A percentile compares a stretch with the other conserved stretches of the same genome.
phyloP scores from a whole-genome alignment of 1,140 invertebrate species.

The Eumeta japonica region DNA sequence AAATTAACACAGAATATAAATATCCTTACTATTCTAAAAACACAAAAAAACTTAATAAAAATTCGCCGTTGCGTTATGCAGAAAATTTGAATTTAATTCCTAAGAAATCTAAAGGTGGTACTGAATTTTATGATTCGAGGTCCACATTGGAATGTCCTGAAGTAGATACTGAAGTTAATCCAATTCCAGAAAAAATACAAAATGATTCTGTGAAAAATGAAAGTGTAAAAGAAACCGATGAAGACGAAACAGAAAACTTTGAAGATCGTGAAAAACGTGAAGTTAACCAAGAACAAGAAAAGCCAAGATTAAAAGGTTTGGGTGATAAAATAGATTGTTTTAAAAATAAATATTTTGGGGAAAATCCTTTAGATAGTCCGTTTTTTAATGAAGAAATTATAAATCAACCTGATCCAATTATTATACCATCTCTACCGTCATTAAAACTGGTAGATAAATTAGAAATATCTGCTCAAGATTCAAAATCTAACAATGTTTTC shows the following conservation, averaged over 20 bases:
- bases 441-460: constrained; percentile 14
- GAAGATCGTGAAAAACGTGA: constrained; percentile 6
- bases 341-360: constrained; percentile 71
- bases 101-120: constrained; percentile 54
- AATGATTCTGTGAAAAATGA: constrained; percentile 33
- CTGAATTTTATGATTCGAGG: constrained; percentile 63
- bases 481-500: constrained; percentile 9
- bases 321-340: constrained; percentile 75
- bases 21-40: constrained; percentile 57
- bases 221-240: constrained; percentile 16
- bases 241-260: constrained; percentile 19
- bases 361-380: constrained; percentile 72
- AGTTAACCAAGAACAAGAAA: constrained; percentile 22
- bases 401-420: constrained; percentile 35
- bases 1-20: constrained; percentile 33
- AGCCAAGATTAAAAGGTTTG: constrained; percentile 52
- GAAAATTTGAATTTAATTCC: constrained; percentile 60
- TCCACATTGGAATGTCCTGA: constrained; percentile 50
- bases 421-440: constrained; percentile 15
- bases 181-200: constrained; percentile 56
- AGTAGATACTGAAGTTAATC: constrained; percentile 52
- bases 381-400: constrained; percentile 65
- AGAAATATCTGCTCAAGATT: constrained; percentile 7
- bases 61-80: constrained; percentile 62
- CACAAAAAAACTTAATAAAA: constrained; percentile 34